These are phyloP conservation scores for Mesitornis unicolor DNA, from an alignment of 2,113 vertebrate species.

Conservation along the genomic window DNA sequence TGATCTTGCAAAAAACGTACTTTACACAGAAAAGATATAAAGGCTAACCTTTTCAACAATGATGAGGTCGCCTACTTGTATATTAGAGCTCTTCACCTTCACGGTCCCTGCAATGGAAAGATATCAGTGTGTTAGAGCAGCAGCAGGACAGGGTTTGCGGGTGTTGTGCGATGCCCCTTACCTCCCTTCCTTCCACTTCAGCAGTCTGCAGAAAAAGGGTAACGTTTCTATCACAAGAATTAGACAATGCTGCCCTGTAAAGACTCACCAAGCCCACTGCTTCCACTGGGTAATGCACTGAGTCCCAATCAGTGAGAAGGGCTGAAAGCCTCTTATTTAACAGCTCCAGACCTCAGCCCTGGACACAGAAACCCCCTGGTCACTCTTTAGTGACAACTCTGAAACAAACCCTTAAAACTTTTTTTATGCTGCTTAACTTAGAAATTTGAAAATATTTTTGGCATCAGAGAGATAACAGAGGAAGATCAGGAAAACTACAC, in stretches of 20 bases:
- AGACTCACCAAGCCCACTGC: not conserved
- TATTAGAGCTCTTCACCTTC: constrained; percentile 94
- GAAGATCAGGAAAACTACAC: not conserved
- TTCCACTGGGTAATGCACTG: not conserved
- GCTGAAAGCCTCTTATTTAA: not conserved
- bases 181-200: not conserved
- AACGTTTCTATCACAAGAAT: not conserved
- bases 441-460: not conserved
- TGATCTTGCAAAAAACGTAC: not conserved
- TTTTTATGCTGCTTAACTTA: not conserved
- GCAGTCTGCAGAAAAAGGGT: not conserved
- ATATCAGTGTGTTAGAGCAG: not conserved
- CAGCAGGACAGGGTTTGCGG: not conserved
- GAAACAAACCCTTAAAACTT: not conserved
- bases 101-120: constrained; percentile 82
- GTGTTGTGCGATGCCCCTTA: not conserved
- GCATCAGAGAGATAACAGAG: not conserved
- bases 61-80: constrained; percentile 97
- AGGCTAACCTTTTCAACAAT: constrained; percentile 95
- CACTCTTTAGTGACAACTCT: not conserved
- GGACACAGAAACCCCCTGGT: not conserved
- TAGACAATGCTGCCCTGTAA: not conserved
- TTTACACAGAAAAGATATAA: not conserved
- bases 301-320: not conserved
- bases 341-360: not conserved